Percentiles rank a stretch among this genome's conserved stretches.
These are phyloP conservation scores for Selene dorsalis DNA, from an alignment of 2,797 vertebrate species.

Conservation along the genomic window DNA sequence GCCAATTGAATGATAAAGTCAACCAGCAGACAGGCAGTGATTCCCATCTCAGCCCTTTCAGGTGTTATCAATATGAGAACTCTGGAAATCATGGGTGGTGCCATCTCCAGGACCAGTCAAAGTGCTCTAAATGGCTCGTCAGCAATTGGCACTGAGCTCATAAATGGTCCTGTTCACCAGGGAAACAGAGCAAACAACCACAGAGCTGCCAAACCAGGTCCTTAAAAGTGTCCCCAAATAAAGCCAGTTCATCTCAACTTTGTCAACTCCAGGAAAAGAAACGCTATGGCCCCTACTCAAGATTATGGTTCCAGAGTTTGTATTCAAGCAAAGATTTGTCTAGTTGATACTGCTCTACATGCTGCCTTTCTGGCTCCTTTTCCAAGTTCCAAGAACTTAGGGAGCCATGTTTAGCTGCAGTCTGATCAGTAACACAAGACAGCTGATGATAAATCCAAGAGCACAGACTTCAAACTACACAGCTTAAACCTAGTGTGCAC, in stretches of 20 bases:
- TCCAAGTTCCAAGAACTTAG: not conserved
- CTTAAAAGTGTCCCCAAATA: not conserved
- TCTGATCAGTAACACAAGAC: not conserved
- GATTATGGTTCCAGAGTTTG: not conserved
- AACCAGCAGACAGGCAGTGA: not conserved
- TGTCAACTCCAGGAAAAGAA: not conserved
- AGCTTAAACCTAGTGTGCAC: not conserved
- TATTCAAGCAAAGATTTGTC: not conserved
- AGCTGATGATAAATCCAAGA: not conserved
- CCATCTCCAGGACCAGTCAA: not conserved
- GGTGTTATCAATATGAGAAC: not conserved
- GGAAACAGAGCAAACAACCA: not conserved
- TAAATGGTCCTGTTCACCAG: not conserved
- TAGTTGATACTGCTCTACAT: not conserved
- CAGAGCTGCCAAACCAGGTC: not conserved
- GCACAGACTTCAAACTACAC: not conserved
- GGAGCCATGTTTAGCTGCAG: not conserved
- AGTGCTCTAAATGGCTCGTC: constrained; percentile 1
- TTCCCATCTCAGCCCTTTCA: not conserved
- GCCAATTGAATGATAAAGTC: not conserved
- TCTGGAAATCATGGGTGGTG: too few relatives aligned
- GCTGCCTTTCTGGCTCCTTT: not conserved
- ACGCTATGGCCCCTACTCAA: not conserved
- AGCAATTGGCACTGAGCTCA: not conserved
- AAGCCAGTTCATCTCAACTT: not conserved